Base-by-base conservation (phyloP, 2,797 vertebrate genomes). In the Hephaestus fuliginosus region DNA sequence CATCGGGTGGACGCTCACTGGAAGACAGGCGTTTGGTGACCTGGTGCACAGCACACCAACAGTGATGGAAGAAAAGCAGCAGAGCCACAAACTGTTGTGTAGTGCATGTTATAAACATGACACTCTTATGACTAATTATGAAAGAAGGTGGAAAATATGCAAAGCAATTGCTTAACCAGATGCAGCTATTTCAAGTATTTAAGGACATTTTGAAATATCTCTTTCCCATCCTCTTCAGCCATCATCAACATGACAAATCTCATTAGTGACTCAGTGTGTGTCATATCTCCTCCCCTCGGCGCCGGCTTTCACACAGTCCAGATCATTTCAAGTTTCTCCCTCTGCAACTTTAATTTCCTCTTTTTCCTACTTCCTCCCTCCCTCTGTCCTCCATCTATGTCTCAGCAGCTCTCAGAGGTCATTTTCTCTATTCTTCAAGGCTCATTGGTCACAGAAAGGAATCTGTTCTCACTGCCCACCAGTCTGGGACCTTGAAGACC, bases 401-500 rank as follows among this genome's bases (percentile, higher is more conserved):
- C 75, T 84, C 77, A 68, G 83, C 71, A 72, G 65, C 73, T 84
- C 80, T 88, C 79, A 68, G 55, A 86, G 84, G 87, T 92, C 77
- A 79, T 78, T 89, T 70, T 88, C 67, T 84, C 83, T 69, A 77
- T 90, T 91, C 79, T 90, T 89, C 76, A 83, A 84, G 89, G 83
- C 85, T 90, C 82, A 68, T 88, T 89, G 86, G 72, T 79, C 77
- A 74, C 81, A 78, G 70, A 85, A 61, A 86, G 60, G 75, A 61
- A 88, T 82, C 80, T 74, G 65, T 69, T 85, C 64, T 69, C 80
- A 62, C 79, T 76, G 83, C 80, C 84, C 62, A 81, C 81, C 70
- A 81, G 74, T 87, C 85, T 89, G 67, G 82, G 86, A 88, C 88
- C 91, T 88, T 88, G 72, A 83, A 80, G 85, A 80, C 86, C 81